Evolutionary conservation across 2,797 vertebrate genomes (phyloP).

Genomic region (Apogon hyalosoma): DNA sequence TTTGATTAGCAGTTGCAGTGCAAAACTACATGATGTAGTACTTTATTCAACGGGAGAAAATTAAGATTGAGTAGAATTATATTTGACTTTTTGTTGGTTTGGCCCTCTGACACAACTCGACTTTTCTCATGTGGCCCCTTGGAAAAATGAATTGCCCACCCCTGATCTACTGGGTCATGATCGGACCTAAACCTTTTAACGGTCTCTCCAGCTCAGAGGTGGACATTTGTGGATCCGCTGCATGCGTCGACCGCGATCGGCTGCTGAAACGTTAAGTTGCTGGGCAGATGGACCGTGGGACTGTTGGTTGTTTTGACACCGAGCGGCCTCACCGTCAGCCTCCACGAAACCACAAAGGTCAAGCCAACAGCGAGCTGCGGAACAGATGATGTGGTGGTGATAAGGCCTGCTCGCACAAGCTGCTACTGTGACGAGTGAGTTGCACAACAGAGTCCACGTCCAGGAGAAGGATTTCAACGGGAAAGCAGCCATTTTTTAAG

Average conservation of each 20-base stretch:
- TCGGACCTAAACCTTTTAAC: too few relatives aligned
- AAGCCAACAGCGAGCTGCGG: constrained; percentile 41
- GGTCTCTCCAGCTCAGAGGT: constrained; percentile 16
- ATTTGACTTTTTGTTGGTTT: too few relatives aligned
- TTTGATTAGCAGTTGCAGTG: too few relatives aligned
- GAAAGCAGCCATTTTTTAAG: not conserved
- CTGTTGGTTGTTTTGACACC: constrained; percentile 48
- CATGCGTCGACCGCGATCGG: constrained; percentile 15
- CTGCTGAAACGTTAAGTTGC: constrained; percentile 33
- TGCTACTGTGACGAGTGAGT: constrained; percentile 46
- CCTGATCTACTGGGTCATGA: too few relatives aligned
- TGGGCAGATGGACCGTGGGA: constrained; percentile 64
- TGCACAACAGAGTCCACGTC: constrained; percentile 5
- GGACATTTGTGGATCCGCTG: constrained; percentile 13
- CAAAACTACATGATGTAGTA: too few relatives aligned
- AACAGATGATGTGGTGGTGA: constrained; percentile 64
- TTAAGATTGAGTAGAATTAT: too few relatives aligned
- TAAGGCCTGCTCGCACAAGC: constrained; percentile 51
- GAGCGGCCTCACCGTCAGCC: constrained; percentile 43
- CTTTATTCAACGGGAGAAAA: too few relatives aligned
- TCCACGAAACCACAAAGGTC: constrained; percentile 52
- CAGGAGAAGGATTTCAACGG: not conserved
- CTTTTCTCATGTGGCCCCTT: too few relatives aligned
- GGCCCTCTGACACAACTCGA: too few relatives aligned
- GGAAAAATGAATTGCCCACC: too few relatives aligned